Evolutionary conservation across 2,797 vertebrate genomes (phyloP).

Genomic region (Siniperca obscura): DNA sequence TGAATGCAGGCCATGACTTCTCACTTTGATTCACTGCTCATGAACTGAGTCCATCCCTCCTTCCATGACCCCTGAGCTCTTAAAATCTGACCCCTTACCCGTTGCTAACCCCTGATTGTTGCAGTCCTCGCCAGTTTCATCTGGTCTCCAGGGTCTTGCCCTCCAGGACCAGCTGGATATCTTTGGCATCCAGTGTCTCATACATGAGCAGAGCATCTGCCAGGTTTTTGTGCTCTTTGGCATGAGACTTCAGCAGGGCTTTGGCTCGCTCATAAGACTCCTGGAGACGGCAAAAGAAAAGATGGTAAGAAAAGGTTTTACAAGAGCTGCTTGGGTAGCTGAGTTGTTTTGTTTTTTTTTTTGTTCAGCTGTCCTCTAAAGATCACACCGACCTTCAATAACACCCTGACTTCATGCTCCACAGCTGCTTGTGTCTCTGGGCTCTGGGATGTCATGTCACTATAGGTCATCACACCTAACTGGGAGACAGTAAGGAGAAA

Average conservation of each 20-base stretch:
- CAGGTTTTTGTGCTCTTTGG: slow-evolving; percentile 96
- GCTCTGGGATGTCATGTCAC: slow-evolving; percentile 90
- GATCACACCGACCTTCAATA: slow-evolving; percentile 88
- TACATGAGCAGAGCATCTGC: slow-evolving; percentile 96
- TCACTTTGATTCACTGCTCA: background rate
- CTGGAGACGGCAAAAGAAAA: slow-evolving; percentile 69
- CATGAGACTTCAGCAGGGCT: slow-evolving; percentile 91
- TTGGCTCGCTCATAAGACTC: slow-evolving; percentile 97
- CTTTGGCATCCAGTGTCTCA: slow-evolving; percentile 97
- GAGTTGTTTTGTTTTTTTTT: background rate
- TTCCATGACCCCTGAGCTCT: slow-evolving; percentile 42
- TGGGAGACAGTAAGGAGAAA: slow-evolving; percentile 62
- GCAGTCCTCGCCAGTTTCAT: slow-evolving; percentile 80
- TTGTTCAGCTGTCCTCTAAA: background rate
- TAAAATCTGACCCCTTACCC: slow-evolving; percentile 13
- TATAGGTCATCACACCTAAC: slow-evolving; percentile 98
- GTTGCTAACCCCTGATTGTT: slow-evolving; percentile 4
- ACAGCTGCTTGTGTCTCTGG: slow-evolving; percentile 97
- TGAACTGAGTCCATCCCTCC: slow-evolving; percentile 17
- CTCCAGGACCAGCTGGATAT: slow-evolving; percentile 94
- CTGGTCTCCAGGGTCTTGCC: slow-evolving; percentile 92
- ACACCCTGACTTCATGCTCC: slow-evolving; percentile 93
- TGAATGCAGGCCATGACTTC: slow-evolving; percentile 7
- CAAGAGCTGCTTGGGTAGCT: background rate
- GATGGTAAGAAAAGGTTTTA: background rate